Evolutionary conservation across 2,797 vertebrate species (phyloP), one percentile per base, ranked within the genome.

Genomic region (Cetoscarus ocellatus): DNA sequence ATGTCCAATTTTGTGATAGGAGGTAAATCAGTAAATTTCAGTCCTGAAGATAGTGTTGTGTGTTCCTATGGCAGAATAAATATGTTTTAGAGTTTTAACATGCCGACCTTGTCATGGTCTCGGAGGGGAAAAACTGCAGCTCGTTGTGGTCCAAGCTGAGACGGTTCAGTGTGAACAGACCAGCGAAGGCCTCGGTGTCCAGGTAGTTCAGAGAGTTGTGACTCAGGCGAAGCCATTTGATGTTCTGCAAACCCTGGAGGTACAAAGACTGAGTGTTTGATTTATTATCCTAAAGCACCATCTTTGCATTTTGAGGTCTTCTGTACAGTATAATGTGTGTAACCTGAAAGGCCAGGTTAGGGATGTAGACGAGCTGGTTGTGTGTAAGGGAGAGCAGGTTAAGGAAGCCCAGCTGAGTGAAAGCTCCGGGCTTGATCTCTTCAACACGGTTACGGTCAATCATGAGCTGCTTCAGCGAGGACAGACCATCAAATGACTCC

Each of bases 141-240:
- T 96, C 97, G 0, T 98, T 99, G 91, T 97, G 95, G 81, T 99
- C 96, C 83, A 99, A 86, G 82, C 95, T 96, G 71, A 99, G 94
- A 27, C 96, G 93, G 57, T 82, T 94, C 59, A 99, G 94, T 1
- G 94, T 92, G 1, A 96, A 94, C 73, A 99, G 90, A 12, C 96
- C 95, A 0, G 94, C 94, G 12, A 99, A 97, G 47, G 97, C 95
- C 75, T 99, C 97, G 0, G 60, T 94, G 3, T 95, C 95, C 85
- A 99, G 85, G 70, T 97, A 95, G 4, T 97, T 96, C 39, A 99
- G 93, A n/a, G 93, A 85, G 0, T 99, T 99, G 88, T 98, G 95
- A 54, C 97, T 96, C 47, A 99, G 95, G 19, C 89, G 94, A 58
- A 99, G 94, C 96, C 96, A 96, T 81, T 94, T 96, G 57, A 96